These are phyloP conservation scores for Cyclargus thomasi DNA, from an alignment of 1,140 invertebrate genomes.

Conservation along the genomic window DNA sequence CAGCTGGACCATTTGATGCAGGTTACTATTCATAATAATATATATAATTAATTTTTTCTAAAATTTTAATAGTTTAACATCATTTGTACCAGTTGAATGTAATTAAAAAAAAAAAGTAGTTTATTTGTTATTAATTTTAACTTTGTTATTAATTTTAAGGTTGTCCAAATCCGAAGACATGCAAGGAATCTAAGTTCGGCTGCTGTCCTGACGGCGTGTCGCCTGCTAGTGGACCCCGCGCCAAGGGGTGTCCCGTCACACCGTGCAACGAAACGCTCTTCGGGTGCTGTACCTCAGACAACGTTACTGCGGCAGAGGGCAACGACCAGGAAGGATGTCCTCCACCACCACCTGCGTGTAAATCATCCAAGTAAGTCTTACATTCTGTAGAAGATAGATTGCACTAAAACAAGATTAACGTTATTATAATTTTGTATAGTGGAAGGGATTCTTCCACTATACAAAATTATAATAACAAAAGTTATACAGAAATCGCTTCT, in stretches of 20 bases:
- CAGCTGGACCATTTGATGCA: constrained; percentile 89
- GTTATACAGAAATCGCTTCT: too few species aligned
- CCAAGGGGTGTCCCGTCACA: constrained; percentile 85
- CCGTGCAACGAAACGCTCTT: constrained; percentile 86
- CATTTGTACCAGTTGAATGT: too few species aligned
- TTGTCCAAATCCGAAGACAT: constrained; percentile 83
- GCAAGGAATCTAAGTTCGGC: constrained; percentile 87
- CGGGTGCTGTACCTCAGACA: constrained; percentile 88
- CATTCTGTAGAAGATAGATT: too few species aligned
- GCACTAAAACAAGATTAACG: neutral
- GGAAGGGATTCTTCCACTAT: too few species aligned
- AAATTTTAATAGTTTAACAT: too few species aligned
- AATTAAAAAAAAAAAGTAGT: too few species aligned
- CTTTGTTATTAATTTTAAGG: constrained; percentile 53
- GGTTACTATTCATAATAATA: too few species aligned
- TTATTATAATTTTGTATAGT: neutral
- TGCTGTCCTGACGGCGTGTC: constrained; percentile 94
- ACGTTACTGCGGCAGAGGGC: constrained; percentile 84
- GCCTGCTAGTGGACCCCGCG: constrained; percentile 82
- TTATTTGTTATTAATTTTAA: neutral
- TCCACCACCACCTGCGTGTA: constrained; percentile 79
- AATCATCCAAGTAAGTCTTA: constrained; percentile 76
- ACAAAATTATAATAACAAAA: too few species aligned
- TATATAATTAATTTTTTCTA: too few species aligned
- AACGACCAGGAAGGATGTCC: constrained; percentile 90